Evolutionary conservation across 2,797 vertebrate genomes (phyloP), one percentile per base, ranked within the genome.

Genomic region (Hirundo rustica): DNA sequence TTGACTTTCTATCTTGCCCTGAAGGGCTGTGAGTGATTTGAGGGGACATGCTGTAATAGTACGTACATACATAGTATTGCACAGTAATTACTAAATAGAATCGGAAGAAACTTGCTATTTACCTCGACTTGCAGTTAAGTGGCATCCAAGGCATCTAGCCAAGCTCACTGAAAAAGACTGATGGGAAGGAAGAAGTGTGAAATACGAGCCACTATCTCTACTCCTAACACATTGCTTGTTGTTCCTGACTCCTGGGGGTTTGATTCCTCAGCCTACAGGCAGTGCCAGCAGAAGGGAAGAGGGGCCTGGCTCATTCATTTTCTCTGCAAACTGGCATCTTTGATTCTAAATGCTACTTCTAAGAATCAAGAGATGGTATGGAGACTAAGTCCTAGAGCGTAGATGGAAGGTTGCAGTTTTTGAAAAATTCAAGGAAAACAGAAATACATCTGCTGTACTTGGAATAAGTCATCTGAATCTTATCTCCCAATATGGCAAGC

Each of bases 61-160:
- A 93, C 61, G 77, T 77, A 47, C 8, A 45, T 20, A 76, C 23
- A 30, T 4, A 30, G 29, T 30, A 54, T 61, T 54, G 79, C 27
- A 11, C 65, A 88, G 83, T 85, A 90, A 92, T 95, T 95, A 88
- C 83, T 78, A 89, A 84, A 92, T 62, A 47, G 86, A 96, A 87
- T 73, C 85, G 47, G 70, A 80, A 96, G 45, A 88, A 93, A 82
- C 67, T 88, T 94, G 78, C 82, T 95, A 57, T 71, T 96, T 96
- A 78, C 75, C 77, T 95, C 61, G 17, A 70, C 72, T 94, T 55
- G 66, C 62, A 94, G 45, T 89, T 78, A 90, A 95, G 92, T 26
- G 5, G 38, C 36, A 4, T 78, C 85, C 60, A 96, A 67, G 95
- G 77, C 82, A 73, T 73, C 65, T 75, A 89, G 95, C 94, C 92